Percentiles rank a stretch among this genome's conserved stretches.
Evolutionary conservation across 2,113 vertebrate species (phyloP).

Genomic region (Setophaga petechia): DNA sequence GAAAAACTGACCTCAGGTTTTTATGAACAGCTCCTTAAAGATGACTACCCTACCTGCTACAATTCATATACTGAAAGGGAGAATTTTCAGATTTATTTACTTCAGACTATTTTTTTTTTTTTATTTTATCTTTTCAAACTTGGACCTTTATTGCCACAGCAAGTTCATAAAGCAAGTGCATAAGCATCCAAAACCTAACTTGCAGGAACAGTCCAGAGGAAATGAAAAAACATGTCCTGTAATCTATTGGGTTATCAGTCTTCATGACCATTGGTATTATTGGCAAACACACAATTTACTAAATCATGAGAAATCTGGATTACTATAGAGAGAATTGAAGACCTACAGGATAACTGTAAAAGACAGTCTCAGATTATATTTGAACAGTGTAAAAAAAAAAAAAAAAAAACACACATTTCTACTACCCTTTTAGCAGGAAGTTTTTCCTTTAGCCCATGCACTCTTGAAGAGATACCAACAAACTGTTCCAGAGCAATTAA

Average conservation of each 20-base stretch:
- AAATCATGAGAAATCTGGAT: background rate
- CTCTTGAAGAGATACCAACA: background rate
- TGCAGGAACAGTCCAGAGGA: background rate
- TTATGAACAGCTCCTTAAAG: background rate
- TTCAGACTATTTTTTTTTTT: background rate
- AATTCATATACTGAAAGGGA: background rate
- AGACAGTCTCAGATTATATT: background rate
- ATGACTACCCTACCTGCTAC: background rate
- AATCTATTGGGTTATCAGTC: background rate
- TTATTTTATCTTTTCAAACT: background rate
- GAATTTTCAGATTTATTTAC: background rate
- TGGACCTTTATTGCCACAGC: background rate
- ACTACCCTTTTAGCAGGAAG: background rate
- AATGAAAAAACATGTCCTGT: background rate
- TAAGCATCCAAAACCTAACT: background rate
- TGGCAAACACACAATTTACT: background rate
- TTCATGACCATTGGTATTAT: background rate
- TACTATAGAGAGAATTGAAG: background rate
- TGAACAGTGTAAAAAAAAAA: background rate
- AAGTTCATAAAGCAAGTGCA: background rate
- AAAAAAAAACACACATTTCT: background rate
- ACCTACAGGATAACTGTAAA: background rate
- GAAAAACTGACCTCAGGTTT: background rate
- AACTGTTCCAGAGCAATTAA: background rate
- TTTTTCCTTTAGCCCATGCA: background rate